Conservation (phyloP, 2,113 vertebrate genomes). For the Chaetura pelagica region DNA sequence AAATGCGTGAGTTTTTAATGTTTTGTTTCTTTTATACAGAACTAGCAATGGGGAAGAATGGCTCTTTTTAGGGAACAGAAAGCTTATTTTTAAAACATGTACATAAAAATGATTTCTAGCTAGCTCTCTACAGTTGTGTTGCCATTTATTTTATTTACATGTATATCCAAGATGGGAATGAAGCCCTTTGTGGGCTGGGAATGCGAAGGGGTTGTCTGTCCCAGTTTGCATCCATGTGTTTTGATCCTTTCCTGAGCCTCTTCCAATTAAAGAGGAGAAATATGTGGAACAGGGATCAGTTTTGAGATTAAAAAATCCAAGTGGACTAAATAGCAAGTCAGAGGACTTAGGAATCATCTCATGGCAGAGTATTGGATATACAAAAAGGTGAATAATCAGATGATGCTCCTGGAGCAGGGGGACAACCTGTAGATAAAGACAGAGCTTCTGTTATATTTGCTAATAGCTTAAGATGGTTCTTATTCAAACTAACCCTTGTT, state of each 20-base stretch:
- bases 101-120: background rate
- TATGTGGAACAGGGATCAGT: background rate
- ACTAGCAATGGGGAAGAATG: background rate
- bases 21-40: background rate
- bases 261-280: background rate
- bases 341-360: background rate
- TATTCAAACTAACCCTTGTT: constrained; percentile 37
- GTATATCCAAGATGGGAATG: background rate
- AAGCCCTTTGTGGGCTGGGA: background rate
- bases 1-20: background rate
- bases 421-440: background rate
- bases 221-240: background rate
- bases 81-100: background rate
- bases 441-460: background rate
- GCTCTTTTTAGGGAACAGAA: background rate
- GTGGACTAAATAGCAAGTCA: background rate
- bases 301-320: background rate
- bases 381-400: background rate
- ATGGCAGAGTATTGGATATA: background rate
- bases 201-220: background rate
- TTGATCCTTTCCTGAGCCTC: background rate
- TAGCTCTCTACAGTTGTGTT: background rate
- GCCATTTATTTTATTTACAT: background rate
- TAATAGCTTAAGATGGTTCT: background rate
- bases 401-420: background rate